These are phyloP conservation scores for Hippoglossus hippoglossus DNA, from an alignment of 2,797 vertebrate species.

Conservation along the genomic window DNA sequence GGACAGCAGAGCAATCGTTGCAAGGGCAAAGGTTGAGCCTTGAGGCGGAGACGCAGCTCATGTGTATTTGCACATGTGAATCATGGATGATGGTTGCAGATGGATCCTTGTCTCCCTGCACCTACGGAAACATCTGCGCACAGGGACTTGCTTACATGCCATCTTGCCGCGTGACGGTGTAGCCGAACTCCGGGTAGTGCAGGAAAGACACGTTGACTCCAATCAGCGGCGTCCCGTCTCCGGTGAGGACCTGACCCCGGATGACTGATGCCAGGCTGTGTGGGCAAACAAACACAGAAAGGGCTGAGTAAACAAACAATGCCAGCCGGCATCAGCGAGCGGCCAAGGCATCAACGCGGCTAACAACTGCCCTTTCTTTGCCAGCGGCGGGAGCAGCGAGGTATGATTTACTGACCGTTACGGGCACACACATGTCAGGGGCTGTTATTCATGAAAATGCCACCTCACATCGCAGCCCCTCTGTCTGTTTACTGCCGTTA, in stretches of 20 bases:
- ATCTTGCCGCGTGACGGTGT: constrained; percentile 95
- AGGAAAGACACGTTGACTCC: constrained; percentile 98
- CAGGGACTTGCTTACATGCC: constrained; percentile 91
- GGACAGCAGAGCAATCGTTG: constrained; percentile 11
- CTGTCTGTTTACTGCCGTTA: constrained; percentile 52
- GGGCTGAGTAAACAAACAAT: constrained; percentile 66
- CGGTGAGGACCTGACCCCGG: constrained; percentile 96
- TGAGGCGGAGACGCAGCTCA: not conserved
- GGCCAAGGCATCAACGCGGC: constrained; percentile 15
- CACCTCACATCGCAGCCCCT: constrained; percentile 31
- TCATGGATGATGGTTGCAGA: constrained; percentile 24
- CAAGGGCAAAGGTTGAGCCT: constrained; percentile 27
- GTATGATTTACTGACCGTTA: constrained; percentile 62
- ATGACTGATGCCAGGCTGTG: constrained; percentile 94
- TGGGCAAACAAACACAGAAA: constrained; percentile 70
- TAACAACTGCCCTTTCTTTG: constrained; percentile 51
- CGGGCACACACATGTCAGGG: constrained; percentile 46
- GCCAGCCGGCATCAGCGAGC: constrained; percentile 46
- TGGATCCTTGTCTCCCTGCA: not conserved
- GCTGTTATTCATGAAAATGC: constrained; percentile 62
- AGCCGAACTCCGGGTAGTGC: constrained; percentile 93
- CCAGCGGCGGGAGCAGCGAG: constrained; percentile 44
- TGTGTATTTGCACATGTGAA: constrained; percentile 48
- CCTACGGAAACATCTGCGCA: not conserved
- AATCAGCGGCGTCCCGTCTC: constrained; percentile 96